phyloP scores from a whole-genome alignment of 1,140 invertebrate species.

The Caenorhabditis briggsae region DNA sequence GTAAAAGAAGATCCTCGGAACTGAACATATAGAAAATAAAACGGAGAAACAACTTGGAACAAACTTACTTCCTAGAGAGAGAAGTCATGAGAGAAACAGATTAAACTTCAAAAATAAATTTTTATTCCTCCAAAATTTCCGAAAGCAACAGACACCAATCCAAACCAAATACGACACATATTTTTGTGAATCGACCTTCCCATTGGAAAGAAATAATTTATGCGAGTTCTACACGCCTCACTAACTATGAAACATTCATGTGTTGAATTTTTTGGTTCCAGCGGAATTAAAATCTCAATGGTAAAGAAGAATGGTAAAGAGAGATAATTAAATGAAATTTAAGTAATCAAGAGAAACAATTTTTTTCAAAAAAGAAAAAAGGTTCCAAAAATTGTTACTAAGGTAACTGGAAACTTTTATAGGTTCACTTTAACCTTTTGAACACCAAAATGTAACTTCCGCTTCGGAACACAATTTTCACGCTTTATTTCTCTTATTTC shows the following conservation, averaged over 20 bases:
- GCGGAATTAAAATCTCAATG: not conserved
- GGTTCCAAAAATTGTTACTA: not conserved
- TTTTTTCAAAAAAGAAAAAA: not conserved
- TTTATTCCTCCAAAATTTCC: not conserved
- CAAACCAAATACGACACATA: not conserved
- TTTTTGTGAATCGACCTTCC: not conserved
- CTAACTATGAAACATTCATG: not conserved
- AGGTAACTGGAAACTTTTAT: not conserved
- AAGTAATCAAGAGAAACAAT: no score
- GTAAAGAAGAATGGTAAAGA: no score
- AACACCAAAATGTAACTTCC: conserved; percentile 10
- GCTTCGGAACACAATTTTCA: conserved; percentile 2
- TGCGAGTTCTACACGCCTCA: not conserved
- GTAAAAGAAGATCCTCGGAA: no score
- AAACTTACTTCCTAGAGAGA: not conserved
- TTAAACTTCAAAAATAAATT: not conserved
- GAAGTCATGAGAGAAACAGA: not conserved
- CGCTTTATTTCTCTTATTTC: not conserved
- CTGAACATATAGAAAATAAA: not conserved
- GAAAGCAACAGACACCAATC: not conserved
- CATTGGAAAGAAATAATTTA: not conserved
- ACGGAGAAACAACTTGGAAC: not conserved
- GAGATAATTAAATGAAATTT: no score
- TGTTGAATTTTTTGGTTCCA: not conserved
- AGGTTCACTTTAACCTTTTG: not conserved